These are phyloP conservation scores for Dendroctonus valens DNA, from an alignment of 1,140 invertebrate genomes.

Conservation along the genomic window DNA sequence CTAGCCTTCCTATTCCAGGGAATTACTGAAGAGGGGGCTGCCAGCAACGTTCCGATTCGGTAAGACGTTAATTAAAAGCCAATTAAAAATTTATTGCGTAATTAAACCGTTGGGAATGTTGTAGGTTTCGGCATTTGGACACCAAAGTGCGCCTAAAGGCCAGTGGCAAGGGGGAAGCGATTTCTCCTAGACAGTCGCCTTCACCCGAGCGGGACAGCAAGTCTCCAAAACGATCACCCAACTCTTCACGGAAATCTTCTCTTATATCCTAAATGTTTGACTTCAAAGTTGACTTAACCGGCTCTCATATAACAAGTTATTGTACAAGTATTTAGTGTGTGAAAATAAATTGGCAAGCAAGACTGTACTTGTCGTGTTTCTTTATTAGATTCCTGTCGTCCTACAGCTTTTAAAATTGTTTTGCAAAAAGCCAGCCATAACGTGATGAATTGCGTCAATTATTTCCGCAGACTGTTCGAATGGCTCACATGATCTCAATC, in stretches of 20 bases:
- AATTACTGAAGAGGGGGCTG: conserved; percentile 62
- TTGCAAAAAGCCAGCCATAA: too few relatives aligned
- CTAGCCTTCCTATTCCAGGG: conserved; percentile 82
- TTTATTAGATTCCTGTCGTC: too few relatives aligned
- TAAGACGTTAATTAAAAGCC: conserved; percentile 48
- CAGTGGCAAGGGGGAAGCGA: conserved; percentile 52
- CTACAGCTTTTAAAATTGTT: too few relatives aligned
- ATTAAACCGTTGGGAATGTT: neutral
- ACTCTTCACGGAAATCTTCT: conserved; percentile 45
- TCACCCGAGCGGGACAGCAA: conserved; percentile 56
- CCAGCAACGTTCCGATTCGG: conserved; percentile 77
- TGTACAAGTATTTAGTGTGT: too few relatives aligned
- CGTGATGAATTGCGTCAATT: too few relatives aligned
- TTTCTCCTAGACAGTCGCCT: conserved; percentile 59
- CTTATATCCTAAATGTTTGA: conserved; percentile 20
- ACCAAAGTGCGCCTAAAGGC: conserved; percentile 71
- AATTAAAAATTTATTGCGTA: neutral
- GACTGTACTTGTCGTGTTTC: too few relatives aligned
- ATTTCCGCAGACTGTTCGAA: too few relatives aligned
- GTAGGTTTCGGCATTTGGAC: conserved; percentile 76
- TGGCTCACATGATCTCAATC: too few relatives aligned
- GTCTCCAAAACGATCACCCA: conserved; percentile 51
- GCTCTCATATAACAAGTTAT: too few relatives aligned
- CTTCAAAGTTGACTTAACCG: too few relatives aligned
- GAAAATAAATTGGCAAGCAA: too few relatives aligned